phyloP scores from a whole-genome alignment of 2,888 invertebrate genomes.

The Phanerotoma sp. region DNA sequence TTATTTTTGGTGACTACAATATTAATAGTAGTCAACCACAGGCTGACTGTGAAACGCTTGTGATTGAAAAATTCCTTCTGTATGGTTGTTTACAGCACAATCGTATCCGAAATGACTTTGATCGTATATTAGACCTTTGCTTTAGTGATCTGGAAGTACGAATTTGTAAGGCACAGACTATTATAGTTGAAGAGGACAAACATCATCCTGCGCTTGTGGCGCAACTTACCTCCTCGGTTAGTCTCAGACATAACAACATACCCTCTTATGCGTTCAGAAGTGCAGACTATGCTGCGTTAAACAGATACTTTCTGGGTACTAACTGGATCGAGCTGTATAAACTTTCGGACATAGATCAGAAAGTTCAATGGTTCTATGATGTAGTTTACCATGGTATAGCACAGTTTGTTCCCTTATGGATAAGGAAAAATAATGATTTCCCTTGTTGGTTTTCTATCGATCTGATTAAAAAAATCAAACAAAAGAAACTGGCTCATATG shows the following conservation, averaged over 20 bases:
- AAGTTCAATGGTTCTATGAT: background rate
- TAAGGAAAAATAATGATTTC: background rate
- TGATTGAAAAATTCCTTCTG: background rate
- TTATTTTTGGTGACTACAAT: background rate
- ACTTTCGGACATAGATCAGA: background rate
- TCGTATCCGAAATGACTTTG: background rate
- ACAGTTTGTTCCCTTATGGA: background rate
- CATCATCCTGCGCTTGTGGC: background rate
- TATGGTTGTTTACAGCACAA: background rate
- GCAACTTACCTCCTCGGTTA: background rate
- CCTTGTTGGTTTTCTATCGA: slow-evolving; percentile 4
- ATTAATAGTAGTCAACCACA: background rate
- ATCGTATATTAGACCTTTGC: background rate
- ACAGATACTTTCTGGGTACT: background rate
- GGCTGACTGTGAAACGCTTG: background rate
- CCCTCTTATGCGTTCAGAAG: background rate
- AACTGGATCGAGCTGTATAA: background rate
- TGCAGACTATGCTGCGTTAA: background rate
- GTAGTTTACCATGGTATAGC: background rate
- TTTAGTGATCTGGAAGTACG: background rate
- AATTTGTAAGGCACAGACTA: background rate
- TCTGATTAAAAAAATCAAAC: background rate
- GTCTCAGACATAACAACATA: background rate
- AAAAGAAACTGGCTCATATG: background rate
- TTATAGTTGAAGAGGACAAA: background rate